Evolutionary conservation across 2,888 invertebrate species (phyloP), one percentile per base, ranked within the genome.

Genomic region (Homarus gammarus): DNA sequence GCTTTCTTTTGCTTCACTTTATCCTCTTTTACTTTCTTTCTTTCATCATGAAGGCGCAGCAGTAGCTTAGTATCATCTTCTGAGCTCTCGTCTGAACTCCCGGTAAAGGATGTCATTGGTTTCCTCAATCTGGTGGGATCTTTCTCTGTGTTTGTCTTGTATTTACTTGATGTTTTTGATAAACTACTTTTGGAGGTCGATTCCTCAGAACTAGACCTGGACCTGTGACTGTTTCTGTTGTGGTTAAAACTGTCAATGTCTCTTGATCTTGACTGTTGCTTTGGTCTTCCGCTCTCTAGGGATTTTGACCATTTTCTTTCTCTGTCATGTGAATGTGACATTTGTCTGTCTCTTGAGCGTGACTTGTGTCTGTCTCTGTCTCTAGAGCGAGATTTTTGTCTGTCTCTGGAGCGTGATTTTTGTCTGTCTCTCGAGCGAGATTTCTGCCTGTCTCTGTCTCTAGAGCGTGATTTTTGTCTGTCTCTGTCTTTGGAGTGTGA

Each of bases 41-140:
- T 94, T 93, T 97, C 96, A 0, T 96, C 95, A 93, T 97, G 96
- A 27, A 98, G 94, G 92, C 96, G 95, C 93, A 96, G 95, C 92
- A 98, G 93, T 38, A 97, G 93, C 93, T 96, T 96, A 0, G 82
- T 90, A 31, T 89, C 91, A 40, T 86, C 89, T 31, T 90, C 91
- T 31, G 86, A 84, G 31, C 36, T 49, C 18, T 68, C 75, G 12
- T 73, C 56, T 15, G 83, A 78, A 8, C 27, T 70, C 2, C 10
- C 44, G 3, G 89, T 81, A 10, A 86, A 82, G 40, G 84, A 86
- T 31, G 36, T 8, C 33, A 36, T 10, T n/a, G 51, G 18, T 31
- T 70, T 72, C 56, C 36, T 77, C 27, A 38, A 86, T 12, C 22
- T 36, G 38, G 40, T 81, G 8, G 49, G 79, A 44, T 89, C 89